Percentiles rank a stretch among this genome's conserved stretches.
Evolutionary conservation across 2,888 invertebrate species (phyloP).

Genomic region (Yponomeuta malinellus): DNA sequence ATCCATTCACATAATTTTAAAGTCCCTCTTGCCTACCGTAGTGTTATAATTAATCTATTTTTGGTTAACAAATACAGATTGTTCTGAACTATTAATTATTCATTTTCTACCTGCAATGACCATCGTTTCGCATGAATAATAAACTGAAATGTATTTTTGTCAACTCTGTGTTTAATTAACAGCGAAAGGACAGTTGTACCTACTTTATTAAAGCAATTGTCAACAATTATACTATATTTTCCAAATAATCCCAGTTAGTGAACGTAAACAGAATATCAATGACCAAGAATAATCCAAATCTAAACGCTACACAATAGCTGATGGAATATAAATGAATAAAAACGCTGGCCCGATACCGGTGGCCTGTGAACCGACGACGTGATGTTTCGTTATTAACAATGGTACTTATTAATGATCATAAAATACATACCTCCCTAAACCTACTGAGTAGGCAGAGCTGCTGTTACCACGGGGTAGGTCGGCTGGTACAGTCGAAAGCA

Average conservation of each 20-base stretch:
- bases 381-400: conserved; percentile 68
- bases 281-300: conserved; percentile 72
- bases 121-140: neutral
- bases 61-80: neutral
- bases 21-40: neutral
- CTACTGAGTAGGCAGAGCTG: neutral
- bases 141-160: conserved; percentile 8
- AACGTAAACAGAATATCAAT: conserved; percentile 37
- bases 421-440: conserved; percentile 40
- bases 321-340: conserved; percentile 61
- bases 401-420: conserved; percentile 67
- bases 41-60: neutral
- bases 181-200: neutral
- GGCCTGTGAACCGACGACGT: conserved; percentile 73
- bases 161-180: neutral
- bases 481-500: neutral
- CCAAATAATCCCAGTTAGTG: conserved; percentile 7
- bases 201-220: neutral
- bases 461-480: neutral
- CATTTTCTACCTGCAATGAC: neutral
- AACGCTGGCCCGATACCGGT: conserved; percentile 45
- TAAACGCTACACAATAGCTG: conserved; percentile 62
- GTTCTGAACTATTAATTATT: neutral
- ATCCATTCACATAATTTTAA: neutral
- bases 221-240: conserved; percentile 6